phyloP scores from a whole-genome alignment of 2,888 invertebrate species.

The Lasioglossum lativentre region DNA sequence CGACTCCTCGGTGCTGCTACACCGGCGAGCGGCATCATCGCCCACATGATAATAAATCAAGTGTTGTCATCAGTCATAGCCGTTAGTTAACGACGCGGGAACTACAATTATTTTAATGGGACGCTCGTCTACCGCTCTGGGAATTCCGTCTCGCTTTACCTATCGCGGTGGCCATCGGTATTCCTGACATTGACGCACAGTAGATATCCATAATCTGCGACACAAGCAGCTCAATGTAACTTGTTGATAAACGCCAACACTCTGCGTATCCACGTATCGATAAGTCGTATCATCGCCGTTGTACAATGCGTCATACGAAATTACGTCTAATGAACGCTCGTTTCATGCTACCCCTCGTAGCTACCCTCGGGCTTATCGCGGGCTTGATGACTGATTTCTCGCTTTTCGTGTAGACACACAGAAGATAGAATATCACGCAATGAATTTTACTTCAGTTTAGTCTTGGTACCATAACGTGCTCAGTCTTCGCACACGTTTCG shows the following conservation, averaged over 20 bases:
- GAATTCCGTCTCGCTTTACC: slow-evolving; percentile 40
- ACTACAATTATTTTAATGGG: slow-evolving; percentile 62
- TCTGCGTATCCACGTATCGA: neutral
- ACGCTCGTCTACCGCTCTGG: slow-evolving; percentile 41
- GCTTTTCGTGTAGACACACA: neutral
- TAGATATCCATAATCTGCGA: slow-evolving; percentile 31
- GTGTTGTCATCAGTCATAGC: slow-evolving; percentile 43
- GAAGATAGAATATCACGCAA: neutral
- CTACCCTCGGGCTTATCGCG: neutral
- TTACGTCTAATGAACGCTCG: neutral
- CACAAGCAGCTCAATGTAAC: slow-evolving; percentile 35
- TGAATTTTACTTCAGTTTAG: neutral
- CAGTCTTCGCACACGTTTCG: neutral
- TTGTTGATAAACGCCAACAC: slow-evolving; percentile 48
- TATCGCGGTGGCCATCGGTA: slow-evolving; percentile 30
- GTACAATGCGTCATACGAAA: slow-evolving; percentile 1
- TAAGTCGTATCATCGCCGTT: slow-evolving; percentile 22
- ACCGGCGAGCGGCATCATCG: slow-evolving; percentile 41
- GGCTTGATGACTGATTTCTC: neutral
- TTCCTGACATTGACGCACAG: slow-evolving; percentile 34
- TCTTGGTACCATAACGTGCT: neutral
- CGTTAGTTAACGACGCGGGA: slow-evolving; percentile 54
- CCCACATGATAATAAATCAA: slow-evolving; percentile 51
- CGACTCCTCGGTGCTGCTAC: slow-evolving; percentile 12
- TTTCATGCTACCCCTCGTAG: neutral